Conservation (phyloP, 2,113 vertebrate genomes). For the Suncus etruscus region DNA sequence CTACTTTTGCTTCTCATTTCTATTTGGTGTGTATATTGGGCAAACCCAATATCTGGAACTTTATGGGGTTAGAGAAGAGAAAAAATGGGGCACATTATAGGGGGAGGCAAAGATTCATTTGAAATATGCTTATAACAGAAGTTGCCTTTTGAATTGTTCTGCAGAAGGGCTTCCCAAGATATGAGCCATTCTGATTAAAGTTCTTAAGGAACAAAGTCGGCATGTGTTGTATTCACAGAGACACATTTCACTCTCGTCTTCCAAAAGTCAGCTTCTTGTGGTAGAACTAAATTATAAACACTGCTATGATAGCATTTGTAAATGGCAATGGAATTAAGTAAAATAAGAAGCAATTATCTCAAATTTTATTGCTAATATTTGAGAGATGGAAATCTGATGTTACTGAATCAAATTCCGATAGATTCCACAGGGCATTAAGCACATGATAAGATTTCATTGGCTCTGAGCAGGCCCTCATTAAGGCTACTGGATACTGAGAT, state of each 20-base stretch:
- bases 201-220: slow-evolving; percentile 39
- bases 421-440: slow-evolving; percentile 85
- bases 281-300: slow-evolving; percentile 80
- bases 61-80: not conserved
- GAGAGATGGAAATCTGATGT: slow-evolving; percentile 85
- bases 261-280: slow-evolving; percentile 74
- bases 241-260: slow-evolving; percentile 72
- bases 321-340: slow-evolving; percentile 81
- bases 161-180: slow-evolving; percentile 25
- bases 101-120: slow-evolving; percentile 29
- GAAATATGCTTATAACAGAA: not conserved
- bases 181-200: slow-evolving; percentile 48
- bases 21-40: too few species aligned
- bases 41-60: not conserved
- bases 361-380: slow-evolving; percentile 84
- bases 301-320: slow-evolving; percentile 78
- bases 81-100: not conserved
- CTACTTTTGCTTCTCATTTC: not conserved
- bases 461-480: slow-evolving; percentile 86
- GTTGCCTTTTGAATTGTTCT: slow-evolving; percentile 26
- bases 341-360: slow-evolving; percentile 85
- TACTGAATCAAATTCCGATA: slow-evolving; percentile 86
- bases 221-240: slow-evolving; percentile 54
- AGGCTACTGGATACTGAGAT: slow-evolving; percentile 85
- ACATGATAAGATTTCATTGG: slow-evolving; percentile 86